Percentiles rank a stretch among this genome's conserved stretches.
Conservation (phyloP, 2,888 invertebrate genomes). For the Spilosoma lubricipeda region DNA sequence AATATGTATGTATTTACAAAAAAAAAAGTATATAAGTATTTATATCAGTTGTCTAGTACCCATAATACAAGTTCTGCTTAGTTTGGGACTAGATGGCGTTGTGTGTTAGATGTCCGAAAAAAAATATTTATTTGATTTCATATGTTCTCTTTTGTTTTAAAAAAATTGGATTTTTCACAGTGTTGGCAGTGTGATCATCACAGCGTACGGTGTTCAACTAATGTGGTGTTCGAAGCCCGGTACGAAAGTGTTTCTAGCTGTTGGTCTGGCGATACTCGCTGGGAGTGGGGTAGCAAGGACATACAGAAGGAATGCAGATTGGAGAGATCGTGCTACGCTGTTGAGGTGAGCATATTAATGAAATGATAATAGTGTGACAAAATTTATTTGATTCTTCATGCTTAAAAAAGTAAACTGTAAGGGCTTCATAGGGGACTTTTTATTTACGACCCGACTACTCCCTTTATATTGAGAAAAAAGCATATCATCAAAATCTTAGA, state of each 20-base stretch:
- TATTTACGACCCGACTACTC: too few relatives aligned
- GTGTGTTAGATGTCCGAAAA: too few relatives aligned
- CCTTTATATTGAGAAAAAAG: neutral
- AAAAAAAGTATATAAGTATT: too few relatives aligned
- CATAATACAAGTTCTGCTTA: too few relatives aligned
- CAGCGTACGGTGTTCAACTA: slow-evolving; percentile 91
- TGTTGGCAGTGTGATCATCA: slow-evolving; percentile 93
- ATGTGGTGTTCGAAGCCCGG: slow-evolving; percentile 88
- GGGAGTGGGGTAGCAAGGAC: slow-evolving; percentile 89
- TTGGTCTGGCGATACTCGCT: slow-evolving; percentile 87
- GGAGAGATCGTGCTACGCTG: slow-evolving; percentile 91
- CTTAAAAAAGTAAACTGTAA: too few relatives aligned
- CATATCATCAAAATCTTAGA: neutral
- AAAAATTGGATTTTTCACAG: slow-evolving; percentile 74
- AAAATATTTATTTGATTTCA: too few relatives aligned
- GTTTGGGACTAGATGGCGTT: too few relatives aligned
- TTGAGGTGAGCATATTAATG: slow-evolving; percentile 85
- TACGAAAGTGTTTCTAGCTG: slow-evolving; percentile 83
- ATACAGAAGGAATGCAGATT: slow-evolving; percentile 90
- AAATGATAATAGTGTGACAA: too few relatives aligned
- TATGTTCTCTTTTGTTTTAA: neutral
- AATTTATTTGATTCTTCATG: too few relatives aligned
- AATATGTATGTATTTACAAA: too few relatives aligned
- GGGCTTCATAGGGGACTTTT: too few relatives aligned
- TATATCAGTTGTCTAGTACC: too few relatives aligned